Percentiles rank a stretch among this genome's conserved stretches.
These are phyloP conservation scores for Fringilla coelebs DNA, from an alignment of 2,797 vertebrate species.

Conservation along the genomic window DNA sequence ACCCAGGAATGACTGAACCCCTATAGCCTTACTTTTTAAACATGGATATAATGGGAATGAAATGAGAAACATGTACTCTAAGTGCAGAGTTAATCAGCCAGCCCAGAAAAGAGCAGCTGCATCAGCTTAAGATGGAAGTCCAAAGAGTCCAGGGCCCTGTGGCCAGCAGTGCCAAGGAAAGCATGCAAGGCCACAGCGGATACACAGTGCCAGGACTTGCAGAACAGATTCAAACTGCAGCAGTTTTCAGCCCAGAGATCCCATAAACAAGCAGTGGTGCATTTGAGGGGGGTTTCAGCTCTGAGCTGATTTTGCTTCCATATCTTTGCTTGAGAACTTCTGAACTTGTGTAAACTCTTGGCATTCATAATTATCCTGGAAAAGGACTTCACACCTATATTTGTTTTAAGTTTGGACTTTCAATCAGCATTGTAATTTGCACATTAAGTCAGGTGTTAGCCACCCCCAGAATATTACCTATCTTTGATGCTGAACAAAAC, in stretches of 20 bases:
- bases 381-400: background rate
- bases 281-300: background rate
- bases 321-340: background rate
- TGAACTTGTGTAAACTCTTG: background rate
- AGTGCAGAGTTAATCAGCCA: background rate
- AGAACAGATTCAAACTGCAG: background rate
- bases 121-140: background rate
- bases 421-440: conserved; percentile 8
- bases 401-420: background rate
- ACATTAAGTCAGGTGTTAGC: background rate
- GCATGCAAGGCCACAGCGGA: background rate
- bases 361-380: background rate
- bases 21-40: background rate
- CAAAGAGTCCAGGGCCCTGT: background rate
- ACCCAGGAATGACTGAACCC: background rate
- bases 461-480: background rate
- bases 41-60: background rate
- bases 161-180: background rate
- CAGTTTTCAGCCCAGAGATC: background rate
- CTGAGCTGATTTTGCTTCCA: background rate
- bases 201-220: background rate
- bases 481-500: background rate
- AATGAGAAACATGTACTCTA: background rate
- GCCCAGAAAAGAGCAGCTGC: background rate
- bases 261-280: background rate